These are phyloP conservation scores for Reinhardtius hippoglossoides DNA, from an alignment of 2,113 vertebrate species.

Conservation along the genomic window DNA sequence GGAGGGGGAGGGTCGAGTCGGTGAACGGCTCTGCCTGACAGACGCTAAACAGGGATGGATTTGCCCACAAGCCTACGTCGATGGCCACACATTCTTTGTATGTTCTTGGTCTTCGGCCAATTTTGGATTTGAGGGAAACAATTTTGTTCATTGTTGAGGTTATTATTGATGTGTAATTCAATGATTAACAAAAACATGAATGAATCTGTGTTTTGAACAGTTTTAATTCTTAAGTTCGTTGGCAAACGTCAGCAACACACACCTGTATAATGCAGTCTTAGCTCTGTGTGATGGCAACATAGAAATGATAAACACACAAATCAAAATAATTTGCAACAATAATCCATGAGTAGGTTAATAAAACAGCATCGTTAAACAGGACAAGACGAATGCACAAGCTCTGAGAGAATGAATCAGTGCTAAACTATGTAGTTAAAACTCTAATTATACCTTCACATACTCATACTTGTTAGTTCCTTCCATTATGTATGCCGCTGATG, in stretches of 20 bases:
- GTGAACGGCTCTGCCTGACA: conserved; percentile 9
- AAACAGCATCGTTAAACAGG: too few relatives aligned
- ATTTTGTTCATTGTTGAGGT: conserved; percentile 38
- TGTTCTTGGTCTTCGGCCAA: conserved; percentile 36
- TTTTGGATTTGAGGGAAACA: conserved; percentile 41
- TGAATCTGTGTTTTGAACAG: neutral
- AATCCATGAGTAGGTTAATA: too few relatives aligned
- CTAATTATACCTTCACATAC: too few relatives aligned
- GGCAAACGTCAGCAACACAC: neutral
- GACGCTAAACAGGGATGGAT: neutral
- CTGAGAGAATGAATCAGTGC: too few relatives aligned
- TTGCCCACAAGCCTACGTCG: neutral
- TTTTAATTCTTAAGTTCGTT: too few relatives aligned
- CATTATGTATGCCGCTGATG: too few relatives aligned
- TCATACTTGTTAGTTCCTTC: too few relatives aligned
- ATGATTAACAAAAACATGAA: conserved; percentile 22
- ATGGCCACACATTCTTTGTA: conserved; percentile 32
- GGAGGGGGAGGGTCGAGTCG: conserved; percentile 6
- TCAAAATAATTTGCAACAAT: too few relatives aligned
- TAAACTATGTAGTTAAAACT: too few relatives aligned
- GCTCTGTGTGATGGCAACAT: too few relatives aligned
- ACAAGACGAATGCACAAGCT: too few relatives aligned
- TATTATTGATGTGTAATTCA: conserved; percentile 24
- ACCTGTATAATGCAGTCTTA: neutral
- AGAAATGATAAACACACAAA: too few relatives aligned